Base-by-base conservation (phyloP, 1,140 invertebrate genomes). In the Drosophila parabipectinata region DNA sequence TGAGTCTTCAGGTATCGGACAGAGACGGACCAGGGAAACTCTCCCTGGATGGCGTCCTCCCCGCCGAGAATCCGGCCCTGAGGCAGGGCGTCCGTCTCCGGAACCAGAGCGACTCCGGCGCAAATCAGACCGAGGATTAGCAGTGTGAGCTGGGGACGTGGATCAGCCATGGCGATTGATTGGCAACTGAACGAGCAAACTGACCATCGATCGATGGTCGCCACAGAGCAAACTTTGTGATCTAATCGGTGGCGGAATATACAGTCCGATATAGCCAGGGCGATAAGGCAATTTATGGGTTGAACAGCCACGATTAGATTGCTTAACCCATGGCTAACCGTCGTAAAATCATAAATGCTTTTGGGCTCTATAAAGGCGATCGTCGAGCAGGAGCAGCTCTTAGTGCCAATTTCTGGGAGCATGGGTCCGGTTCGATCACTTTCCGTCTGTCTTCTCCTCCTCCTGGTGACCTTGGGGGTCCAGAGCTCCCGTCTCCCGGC, bases 1-100 rank as follows among this genome's bases (percentile, higher is more conserved):
- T 91, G 90, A 0, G 72, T 63, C 39, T 80, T 82, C 41, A 89
- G 66, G 9, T 77, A 44, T 18, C 90, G 87, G 15, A 91, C 50
- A 4, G 90, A 91, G 0, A 52, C 78, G 12, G 76, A 50, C 62
- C 69, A 90, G 21, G 90, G 90, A n/a, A 59, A 72, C 54, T 89
- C 64, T 0, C 48, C 64, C 7, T 51, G 28, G 2, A 21, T 14
- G 8, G 68, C 87, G 69, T 91, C 87, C 37, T 74, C 71, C 5
- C 83, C 77, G 24, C 87, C 90, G 14, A 85, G 39, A 9, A 91
- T 64, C 9, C 90, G 79, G 1, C 67, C 62, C 45, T 89, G 62
- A 10, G 91, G 60, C 54, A 26, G 18, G 34, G 75, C 61, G 9
- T 24, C 7, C 9, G 9, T 18, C 15, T 21, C 0, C 1, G 7